Conservation (phyloP, 92 coral and sea anemone genomes). For the Parazoanthus swiftii region DNA sequence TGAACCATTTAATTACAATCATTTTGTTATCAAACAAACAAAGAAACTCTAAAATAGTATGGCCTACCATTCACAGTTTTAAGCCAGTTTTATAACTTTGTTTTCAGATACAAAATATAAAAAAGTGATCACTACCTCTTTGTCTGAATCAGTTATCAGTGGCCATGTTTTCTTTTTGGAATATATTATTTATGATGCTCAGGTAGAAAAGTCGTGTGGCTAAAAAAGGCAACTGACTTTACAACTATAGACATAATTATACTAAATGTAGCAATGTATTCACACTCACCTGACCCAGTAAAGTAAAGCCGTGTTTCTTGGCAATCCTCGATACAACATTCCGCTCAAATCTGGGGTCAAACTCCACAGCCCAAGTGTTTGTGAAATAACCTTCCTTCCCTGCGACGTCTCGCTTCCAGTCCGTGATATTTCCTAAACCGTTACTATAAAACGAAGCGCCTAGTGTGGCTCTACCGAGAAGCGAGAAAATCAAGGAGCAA, state of each 20-base stretch:
- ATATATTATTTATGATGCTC: slow-evolving; percentile 25
- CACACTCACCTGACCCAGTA: slow-evolving; percentile 86
- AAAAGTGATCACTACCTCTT: neutral
- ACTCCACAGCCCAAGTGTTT: slow-evolving; percentile 98
- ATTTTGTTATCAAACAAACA: neutral
- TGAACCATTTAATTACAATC: slow-evolving; percentile 9
- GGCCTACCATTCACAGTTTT: neutral
- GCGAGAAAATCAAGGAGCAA: slow-evolving; percentile 30
- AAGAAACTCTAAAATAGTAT: neutral
- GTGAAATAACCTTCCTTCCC: slow-evolving; percentile 95
- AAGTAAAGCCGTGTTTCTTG: slow-evolving; percentile 83
- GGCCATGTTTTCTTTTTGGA: neutral
- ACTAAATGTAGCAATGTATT: neutral
- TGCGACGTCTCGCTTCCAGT: slow-evolving; percentile 81
- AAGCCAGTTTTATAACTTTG: neutral
- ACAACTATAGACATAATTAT: neutral
- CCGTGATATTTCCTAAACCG: slow-evolving; percentile 47
- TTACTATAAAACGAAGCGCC: slow-evolving; percentile 22
- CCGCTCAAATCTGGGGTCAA: slow-evolving; percentile 82
- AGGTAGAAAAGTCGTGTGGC: slow-evolving; percentile 1
- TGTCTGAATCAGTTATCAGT: slow-evolving; percentile 12
- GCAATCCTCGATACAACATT: slow-evolving; percentile 74
- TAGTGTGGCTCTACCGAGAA: slow-evolving; percentile 3
- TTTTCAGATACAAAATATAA: neutral
- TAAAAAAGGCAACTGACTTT: neutral